Percentiles rank a stretch among this genome's conserved stretches.
Conservation (phyloP, 2,888 invertebrate species). For the Ormyrus labotus region DNA sequence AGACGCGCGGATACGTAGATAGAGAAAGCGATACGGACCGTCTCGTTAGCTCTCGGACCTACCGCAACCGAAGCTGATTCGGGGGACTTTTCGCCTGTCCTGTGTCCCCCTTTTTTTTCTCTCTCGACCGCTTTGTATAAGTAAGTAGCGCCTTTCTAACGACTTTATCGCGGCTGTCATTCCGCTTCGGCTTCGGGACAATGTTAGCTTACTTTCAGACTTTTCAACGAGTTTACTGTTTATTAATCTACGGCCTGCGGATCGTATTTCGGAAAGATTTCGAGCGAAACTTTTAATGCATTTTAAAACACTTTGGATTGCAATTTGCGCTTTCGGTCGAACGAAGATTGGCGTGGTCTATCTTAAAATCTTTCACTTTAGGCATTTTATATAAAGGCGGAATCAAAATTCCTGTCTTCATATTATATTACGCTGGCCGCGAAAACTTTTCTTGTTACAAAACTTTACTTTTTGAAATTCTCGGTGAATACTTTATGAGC, state of each 20-base stretch:
- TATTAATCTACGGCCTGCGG: background rate
- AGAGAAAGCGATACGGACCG: constrained; percentile 5
- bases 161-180: background rate
- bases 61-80: background rate
- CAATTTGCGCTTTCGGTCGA: no score
- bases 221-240: background rate
- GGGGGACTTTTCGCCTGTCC: no score
- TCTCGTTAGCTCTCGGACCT: constrained; percentile 3
- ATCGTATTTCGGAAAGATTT: background rate
- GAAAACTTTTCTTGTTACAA: no score
- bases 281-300: background rate
- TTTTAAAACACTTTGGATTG: background rate
- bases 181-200: background rate
- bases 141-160: constrained; percentile 12
- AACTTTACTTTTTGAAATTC: no score
- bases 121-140: background rate
- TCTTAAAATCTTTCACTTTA: no score
- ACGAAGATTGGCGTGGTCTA: no score
- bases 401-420: no score
- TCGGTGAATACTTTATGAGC: no score
- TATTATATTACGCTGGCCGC: background rate
- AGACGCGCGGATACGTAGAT: background rate
- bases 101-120: background rate
- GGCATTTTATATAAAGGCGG: no score
- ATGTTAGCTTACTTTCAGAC: background rate